These are phyloP conservation scores for Apotomis turbidana DNA, from an alignment of 2,888 invertebrate genomes.

Conservation along the genomic window DNA sequence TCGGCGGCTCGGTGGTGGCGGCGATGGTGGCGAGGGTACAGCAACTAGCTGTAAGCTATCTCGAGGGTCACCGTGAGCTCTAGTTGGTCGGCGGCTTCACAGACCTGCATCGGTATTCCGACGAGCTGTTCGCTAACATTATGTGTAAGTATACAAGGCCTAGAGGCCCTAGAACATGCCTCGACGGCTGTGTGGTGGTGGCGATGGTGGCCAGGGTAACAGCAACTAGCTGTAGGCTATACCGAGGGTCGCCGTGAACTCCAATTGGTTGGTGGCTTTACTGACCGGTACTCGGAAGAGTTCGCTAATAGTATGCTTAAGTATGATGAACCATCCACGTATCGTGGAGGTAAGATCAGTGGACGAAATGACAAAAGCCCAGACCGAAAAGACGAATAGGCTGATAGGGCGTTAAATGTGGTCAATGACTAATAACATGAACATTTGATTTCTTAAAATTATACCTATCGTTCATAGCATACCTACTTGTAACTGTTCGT, in stretches of 20 bases:
- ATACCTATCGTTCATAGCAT: too few species aligned
- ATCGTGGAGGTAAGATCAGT: too few species aligned
- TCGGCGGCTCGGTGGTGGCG: constrained; percentile 92
- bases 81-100: constrained; percentile 96
- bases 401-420: too few species aligned
- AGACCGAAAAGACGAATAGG: too few species aligned
- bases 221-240: constrained; percentile 92
- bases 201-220: constrained; percentile 93
- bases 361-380: too few species aligned
- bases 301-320: too few species aligned
- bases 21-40: constrained; percentile 94
- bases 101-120: constrained; percentile 93
- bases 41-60: constrained; percentile 92
- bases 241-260: constrained; percentile 95
- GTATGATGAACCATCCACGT: too few species aligned
- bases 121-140: constrained; percentile 94
- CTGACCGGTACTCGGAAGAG: constrained; percentile 75
- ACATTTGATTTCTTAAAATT: too few species aligned
- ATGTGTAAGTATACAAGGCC: constrained; percentile 85
- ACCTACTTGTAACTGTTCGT: too few species aligned
- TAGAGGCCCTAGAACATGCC: constrained; percentile 87
- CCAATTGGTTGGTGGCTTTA: constrained; percentile 95
- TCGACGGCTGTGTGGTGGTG: constrained; percentile 93
- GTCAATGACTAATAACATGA: too few species aligned
- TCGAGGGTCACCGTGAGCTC: constrained; percentile 94